Percentiles rank a stretch among this genome's conserved stretches.
Evolutionary conservation across 2,797 vertebrate genomes (phyloP).

Genomic region (Eurystomus glaucurus): DNA sequence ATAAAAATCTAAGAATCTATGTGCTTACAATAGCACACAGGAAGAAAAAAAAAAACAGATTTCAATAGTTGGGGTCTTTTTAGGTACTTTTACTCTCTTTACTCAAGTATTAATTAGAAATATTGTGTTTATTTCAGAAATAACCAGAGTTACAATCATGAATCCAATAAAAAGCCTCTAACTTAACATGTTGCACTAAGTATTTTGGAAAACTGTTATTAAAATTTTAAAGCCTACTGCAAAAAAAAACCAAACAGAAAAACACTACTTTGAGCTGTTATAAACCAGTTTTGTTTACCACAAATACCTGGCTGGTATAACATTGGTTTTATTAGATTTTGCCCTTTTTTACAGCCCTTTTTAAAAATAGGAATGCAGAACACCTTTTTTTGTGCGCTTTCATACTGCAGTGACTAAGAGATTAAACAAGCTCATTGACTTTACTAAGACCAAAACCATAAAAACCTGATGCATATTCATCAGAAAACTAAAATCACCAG

Average conservation of each 20-base stretch:
- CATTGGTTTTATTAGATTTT: neutral
- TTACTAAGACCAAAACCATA: neutral
- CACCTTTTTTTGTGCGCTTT: neutral
- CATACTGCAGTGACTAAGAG: neutral
- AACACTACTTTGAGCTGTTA: neutral
- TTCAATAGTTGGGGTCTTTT: neutral
- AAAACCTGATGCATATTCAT: neutral
- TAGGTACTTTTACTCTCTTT: neutral
- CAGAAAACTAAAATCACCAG: neutral
- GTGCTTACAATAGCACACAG: neutral
- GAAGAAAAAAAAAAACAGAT: neutral
- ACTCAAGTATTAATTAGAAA: neutral
- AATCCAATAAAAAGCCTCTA: neutral
- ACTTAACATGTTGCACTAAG: accelerated
- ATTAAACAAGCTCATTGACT: neutral
- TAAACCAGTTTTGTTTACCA: neutral
- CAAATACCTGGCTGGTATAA: neutral
- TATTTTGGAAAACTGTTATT: neutral
- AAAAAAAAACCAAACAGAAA: neutral
- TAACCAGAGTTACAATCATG: neutral
- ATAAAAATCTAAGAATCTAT: neutral
- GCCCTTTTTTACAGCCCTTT: neutral
- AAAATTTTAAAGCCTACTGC: neutral
- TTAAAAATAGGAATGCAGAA: neutral
- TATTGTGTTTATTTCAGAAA: neutral